Conservation (phyloP, 2,888 invertebrate genomes). For the Dimorphilus gyrociliatus region DNA sequence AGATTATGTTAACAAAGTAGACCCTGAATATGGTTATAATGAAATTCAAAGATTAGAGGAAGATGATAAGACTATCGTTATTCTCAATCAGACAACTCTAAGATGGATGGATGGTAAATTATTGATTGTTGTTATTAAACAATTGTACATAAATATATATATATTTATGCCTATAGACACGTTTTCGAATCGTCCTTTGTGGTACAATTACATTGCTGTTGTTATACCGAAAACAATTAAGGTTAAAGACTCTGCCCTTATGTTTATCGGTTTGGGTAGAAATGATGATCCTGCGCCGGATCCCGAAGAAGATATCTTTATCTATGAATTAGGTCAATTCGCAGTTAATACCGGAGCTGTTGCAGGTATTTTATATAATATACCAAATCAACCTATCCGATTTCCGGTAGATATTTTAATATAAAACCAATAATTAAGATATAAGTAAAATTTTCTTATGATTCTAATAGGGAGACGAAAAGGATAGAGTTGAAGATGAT, state of each 20-base stretch:
- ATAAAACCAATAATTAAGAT: too few relatives aligned
- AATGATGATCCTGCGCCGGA: too few relatives aligned
- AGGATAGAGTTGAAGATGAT: too few relatives aligned
- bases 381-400: too few relatives aligned
- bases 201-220: not conserved
- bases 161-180: constrained; percentile 3
- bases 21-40: constrained; percentile 2
- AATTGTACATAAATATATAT: not conserved
- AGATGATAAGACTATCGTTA: not conserved
- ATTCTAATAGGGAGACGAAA: too few relatives aligned
- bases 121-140: not conserved
- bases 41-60: not conserved
- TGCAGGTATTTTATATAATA: too few relatives aligned
- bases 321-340: too few relatives aligned
- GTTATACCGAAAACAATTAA: not conserved
- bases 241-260: constrained; percentile 3
- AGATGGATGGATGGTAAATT: constrained; percentile 7
- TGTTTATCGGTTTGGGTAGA: constrained; percentile 6
- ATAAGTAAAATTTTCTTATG: too few relatives aligned
- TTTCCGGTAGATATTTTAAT: too few relatives aligned
- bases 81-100: constrained; percentile 7
- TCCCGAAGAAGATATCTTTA: too few relatives aligned
- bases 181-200: constrained; percentile 1
- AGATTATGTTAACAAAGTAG: constrained; percentile 5
- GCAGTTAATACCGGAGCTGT: too few relatives aligned